Conservation (phyloP, 2,113 vertebrate species). For the Notechis scutatus region DNA sequence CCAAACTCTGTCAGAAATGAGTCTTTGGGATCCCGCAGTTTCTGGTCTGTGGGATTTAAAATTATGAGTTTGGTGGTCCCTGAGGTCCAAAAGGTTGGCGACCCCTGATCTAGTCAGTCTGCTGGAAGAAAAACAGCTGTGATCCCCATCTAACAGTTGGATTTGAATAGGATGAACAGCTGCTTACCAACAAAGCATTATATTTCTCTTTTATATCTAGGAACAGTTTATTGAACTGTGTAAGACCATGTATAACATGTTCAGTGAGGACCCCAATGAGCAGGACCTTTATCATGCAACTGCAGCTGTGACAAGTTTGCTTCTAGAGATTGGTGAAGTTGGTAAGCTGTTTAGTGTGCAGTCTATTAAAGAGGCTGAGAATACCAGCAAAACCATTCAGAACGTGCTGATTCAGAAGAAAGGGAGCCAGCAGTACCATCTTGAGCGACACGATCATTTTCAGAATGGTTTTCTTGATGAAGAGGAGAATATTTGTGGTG, state of each 20-base stretch:
- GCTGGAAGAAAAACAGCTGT: neutral
- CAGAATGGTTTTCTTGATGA: conserved; percentile 25
- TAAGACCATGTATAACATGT: conserved; percentile 97
- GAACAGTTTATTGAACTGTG: conserved; percentile 97
- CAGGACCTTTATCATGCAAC: conserved; percentile 97
- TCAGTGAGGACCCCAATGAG: conserved; percentile 89
- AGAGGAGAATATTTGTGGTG: conserved; percentile 50
- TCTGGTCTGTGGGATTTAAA: no score
- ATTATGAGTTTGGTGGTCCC: no score
- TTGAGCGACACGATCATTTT: conserved; percentile 55
- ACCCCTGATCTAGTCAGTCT: neutral
- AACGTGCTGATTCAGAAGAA: conserved; percentile 64
- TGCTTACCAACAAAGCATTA: neutral
- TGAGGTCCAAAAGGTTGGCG: no score
- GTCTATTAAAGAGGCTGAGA: conserved; percentile 43
- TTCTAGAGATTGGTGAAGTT: conserved; percentile 96
- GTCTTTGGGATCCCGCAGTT: no score
- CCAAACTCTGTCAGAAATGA: no score
- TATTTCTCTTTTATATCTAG: conserved; percentile 58
- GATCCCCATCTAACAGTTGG: neutral
- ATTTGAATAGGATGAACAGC: neutral
- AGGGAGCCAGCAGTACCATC: conserved; percentile 50
- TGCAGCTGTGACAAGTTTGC: conserved; percentile 91
- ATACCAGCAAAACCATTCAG: conserved; percentile 38
- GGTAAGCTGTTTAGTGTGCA: conserved; percentile 84